Conservation (phyloP, 2,113 vertebrate genomes). For the Alosa alosa region DNA sequence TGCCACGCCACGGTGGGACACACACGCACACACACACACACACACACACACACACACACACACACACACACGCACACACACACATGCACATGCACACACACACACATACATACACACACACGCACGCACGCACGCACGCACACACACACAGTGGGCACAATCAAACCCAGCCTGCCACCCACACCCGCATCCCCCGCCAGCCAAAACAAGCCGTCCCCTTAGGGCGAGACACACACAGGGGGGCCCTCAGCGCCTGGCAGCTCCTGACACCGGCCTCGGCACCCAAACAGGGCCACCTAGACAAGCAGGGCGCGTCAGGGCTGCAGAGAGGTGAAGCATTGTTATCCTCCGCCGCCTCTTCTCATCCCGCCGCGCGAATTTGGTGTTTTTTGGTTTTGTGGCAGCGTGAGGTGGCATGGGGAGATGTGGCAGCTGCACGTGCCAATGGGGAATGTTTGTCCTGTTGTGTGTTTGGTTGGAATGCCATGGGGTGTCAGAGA, state of each 20-base stretch:
- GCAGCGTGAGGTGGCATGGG: constrained; percentile 32
- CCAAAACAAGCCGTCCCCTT: constrained; percentile 56
- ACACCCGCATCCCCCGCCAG: constrained; percentile 31
- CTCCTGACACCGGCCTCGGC: constrained; percentile 48
- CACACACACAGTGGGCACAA: constrained; percentile 33
- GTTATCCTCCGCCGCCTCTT: constrained; percentile 36
- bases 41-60: background rate
- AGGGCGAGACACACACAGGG: constrained; percentile 47
- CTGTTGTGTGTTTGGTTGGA: constrained; percentile 39
- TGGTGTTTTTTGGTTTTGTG: constrained; percentile 34
- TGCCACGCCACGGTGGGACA: constrained; percentile 38
- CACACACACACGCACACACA: constrained; percentile 22
- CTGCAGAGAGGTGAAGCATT: constrained; percentile 29
- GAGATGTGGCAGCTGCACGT: constrained; percentile 38
- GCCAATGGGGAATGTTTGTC: constrained; percentile 54
- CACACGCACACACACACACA: constrained; percentile 1
- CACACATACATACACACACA: background rate
- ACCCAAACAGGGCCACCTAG: constrained; percentile 32
- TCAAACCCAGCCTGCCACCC: constrained; percentile 49
- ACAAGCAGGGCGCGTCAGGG: constrained; percentile 29
- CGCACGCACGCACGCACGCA: constrained; percentile 16
- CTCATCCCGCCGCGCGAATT: constrained; percentile 51
- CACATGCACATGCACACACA: constrained; percentile 5
- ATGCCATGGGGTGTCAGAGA: constrained; percentile 42
- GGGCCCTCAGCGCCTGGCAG: constrained; percentile 41